Percentiles rank a stretch among this genome's conserved stretches.
phyloP scores from a whole-genome alignment of 2,797 vertebrate species.

The Lophius americanus region DNA sequence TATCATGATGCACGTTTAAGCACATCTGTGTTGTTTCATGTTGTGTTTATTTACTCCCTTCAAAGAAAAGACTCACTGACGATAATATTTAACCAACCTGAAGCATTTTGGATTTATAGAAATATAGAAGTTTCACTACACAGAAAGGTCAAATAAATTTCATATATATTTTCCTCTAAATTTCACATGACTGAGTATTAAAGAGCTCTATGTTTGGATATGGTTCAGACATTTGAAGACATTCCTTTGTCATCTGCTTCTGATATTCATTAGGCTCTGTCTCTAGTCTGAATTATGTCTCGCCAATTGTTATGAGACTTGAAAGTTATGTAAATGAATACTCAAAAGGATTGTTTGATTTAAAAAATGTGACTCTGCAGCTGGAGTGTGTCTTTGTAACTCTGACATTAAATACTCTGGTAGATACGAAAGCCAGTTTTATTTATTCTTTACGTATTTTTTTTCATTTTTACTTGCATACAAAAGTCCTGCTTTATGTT shows the following conservation, averaged over 20 bases:
- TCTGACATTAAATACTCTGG: conserved; percentile 56
- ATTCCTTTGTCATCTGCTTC: conserved; percentile 76
- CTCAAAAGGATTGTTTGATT: conserved; percentile 57
- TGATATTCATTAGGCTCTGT: conserved; percentile 66
- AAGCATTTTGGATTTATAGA: too few species aligned
- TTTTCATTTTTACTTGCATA: conserved; percentile 11
- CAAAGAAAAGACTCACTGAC: not conserved
- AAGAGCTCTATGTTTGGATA: conserved; percentile 46
- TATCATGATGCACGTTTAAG: not conserved
- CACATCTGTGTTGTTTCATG: not conserved
- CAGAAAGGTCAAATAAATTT: not conserved
- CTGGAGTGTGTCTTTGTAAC: conserved; percentile 51
- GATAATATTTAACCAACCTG: too few species aligned
- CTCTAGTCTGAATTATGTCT: conserved; percentile 61
- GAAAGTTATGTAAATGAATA: conserved; percentile 69
- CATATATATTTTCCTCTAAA: conserved; percentile 30
- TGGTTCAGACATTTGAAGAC: conserved; percentile 48
- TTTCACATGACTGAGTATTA: conserved; percentile 24
- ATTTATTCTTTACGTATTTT: conserved; percentile 1
- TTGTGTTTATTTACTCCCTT: not conserved
- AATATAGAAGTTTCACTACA: too few species aligned
- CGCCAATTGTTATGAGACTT: conserved; percentile 56
- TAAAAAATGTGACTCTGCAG: conserved; percentile 61
- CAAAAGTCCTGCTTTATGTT: conserved; percentile 28
- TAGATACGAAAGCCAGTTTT: conserved; percentile 31